Evolutionary conservation across 2,888 invertebrate genomes (phyloP).

Genomic region (Ophion slaviceki): DNA sequence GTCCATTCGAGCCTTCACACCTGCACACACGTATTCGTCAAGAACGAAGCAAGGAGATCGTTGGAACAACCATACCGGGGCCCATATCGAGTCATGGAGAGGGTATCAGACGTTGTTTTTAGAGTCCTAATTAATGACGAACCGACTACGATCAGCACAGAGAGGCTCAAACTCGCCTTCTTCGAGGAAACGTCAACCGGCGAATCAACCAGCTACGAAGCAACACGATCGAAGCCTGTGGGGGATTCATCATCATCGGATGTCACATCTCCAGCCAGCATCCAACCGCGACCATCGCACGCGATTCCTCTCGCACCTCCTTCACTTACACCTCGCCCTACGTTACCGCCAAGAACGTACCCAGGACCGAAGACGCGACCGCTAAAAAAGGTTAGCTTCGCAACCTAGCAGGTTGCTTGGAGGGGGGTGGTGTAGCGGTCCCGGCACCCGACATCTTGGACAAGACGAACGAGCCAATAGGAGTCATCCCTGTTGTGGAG

Average conservation of each 20-base stretch:
- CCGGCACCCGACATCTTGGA: slow-evolving; percentile 47
- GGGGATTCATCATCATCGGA: not conserved
- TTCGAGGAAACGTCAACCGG: slow-evolving; percentile 1
- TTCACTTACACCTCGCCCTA: slow-evolving; percentile 19
- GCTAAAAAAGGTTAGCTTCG: not conserved
- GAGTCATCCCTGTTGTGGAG: too few relatives aligned
- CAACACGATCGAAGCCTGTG: too few relatives aligned
- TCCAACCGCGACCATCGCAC: not conserved
- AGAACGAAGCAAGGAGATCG: slow-evolving; percentile 43
- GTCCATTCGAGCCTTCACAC: not conserved
- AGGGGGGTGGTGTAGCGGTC: not conserved
- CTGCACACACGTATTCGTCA: not conserved
- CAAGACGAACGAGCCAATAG: slow-evolving; percentile 50
- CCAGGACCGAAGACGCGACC: not conserved
- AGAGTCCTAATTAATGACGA: slow-evolving; percentile 59
- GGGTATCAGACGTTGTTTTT: slow-evolving; percentile 56
- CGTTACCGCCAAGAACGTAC: slow-evolving; percentile 12
- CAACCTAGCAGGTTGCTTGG: slow-evolving; percentile 1
- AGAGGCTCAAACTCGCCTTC: slow-evolving; percentile 68
- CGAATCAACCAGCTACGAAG: too few relatives aligned
- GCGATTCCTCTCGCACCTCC: slow-evolving; percentile 14
- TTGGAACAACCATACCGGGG: slow-evolving; percentile 70
- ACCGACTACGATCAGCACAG: slow-evolving; percentile 56
- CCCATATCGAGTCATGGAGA: slow-evolving; percentile 66
- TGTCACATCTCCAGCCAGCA: not conserved